Percentiles rank a stretch among this genome's conserved stretches.
These are phyloP conservation scores for Edolisoma coerulescens DNA, from an alignment of 2,113 vertebrate genomes.

Conservation along the genomic window DNA sequence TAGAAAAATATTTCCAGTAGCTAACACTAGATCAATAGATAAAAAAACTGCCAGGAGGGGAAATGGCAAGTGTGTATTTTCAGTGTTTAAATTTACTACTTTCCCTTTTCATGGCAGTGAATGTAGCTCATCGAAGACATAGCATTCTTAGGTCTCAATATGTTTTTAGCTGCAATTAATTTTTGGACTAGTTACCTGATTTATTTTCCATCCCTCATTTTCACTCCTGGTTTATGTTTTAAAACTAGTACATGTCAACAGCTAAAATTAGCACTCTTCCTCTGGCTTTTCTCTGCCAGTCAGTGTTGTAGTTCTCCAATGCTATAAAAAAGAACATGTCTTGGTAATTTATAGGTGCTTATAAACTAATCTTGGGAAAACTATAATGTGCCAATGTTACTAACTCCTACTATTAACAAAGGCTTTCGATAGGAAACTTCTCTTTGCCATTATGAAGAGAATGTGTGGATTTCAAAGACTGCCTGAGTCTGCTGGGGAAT, in stretches of 20 bases:
- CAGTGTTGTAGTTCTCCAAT: neutral
- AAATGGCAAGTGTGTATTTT: neutral
- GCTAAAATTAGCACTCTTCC: neutral
- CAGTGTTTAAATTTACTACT: neutral
- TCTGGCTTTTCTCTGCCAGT: neutral
- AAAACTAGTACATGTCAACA: neutral
- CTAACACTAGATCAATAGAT: neutral
- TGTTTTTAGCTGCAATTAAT: neutral
- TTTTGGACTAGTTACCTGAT: neutral
- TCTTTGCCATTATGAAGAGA: neutral
- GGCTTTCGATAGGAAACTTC: rapidly evolving
- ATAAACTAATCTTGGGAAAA: neutral
- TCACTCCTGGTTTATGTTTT: neutral
- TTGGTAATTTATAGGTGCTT: neutral
- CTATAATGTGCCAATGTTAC: neutral
- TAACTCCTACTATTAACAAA: neutral
- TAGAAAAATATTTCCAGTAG: neutral
- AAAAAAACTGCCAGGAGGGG: neutral
- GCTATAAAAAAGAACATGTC: neutral
- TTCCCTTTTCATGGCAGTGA: neutral
- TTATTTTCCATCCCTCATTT: neutral
- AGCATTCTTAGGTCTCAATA: neutral
- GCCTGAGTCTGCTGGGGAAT: neutral
- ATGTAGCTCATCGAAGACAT: neutral
- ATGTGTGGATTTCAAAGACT: neutral